Conservation (phyloP, 2,113 vertebrate genomes). For the Brachyistius frenatus region DNA sequence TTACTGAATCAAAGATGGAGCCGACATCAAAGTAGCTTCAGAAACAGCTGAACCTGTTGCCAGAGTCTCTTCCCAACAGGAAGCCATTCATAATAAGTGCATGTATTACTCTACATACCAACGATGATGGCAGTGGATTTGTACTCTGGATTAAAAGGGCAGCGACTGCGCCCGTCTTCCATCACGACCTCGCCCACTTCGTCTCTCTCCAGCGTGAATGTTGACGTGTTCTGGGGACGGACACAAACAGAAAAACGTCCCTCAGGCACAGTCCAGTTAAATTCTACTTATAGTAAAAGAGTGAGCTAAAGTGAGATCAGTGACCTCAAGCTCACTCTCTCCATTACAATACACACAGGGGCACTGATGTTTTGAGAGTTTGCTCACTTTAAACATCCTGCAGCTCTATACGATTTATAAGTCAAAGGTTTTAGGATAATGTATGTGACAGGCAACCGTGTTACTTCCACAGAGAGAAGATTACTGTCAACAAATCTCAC, state of each 20-base stretch:
- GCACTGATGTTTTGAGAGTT: neutral
- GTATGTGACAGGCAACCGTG: neutral
- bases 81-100: conserved; percentile 4
- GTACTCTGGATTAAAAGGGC: conserved; percentile 96
- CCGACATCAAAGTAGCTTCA: conserved; percentile 27
- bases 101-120: conserved; percentile 83
- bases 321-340: conserved; percentile 12
- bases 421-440: neutral
- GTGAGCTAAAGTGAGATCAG: conserved; percentile 39
- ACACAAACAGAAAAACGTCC: conserved; percentile 45
- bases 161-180: conserved; percentile 94
- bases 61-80: conserved; percentile 5
- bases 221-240: conserved; percentile 84
- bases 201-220: conserved; percentile 89
- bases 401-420: neutral
- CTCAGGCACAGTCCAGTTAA: conserved; percentile 58
- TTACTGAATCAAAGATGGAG: conserved; percentile 53
- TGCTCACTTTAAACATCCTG: neutral
- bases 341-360: neutral
- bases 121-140: conserved; percentile 96
- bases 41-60: conserved; percentile 25
- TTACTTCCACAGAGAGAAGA: neutral
- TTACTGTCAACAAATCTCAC: neutral
- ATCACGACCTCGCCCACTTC: conserved; percentile 82
- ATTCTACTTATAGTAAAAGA: conserved; percentile 37